phyloP scores from a whole-genome alignment of 1,140 invertebrate genomes.

The Zeugodacus cucurbitae region DNA sequence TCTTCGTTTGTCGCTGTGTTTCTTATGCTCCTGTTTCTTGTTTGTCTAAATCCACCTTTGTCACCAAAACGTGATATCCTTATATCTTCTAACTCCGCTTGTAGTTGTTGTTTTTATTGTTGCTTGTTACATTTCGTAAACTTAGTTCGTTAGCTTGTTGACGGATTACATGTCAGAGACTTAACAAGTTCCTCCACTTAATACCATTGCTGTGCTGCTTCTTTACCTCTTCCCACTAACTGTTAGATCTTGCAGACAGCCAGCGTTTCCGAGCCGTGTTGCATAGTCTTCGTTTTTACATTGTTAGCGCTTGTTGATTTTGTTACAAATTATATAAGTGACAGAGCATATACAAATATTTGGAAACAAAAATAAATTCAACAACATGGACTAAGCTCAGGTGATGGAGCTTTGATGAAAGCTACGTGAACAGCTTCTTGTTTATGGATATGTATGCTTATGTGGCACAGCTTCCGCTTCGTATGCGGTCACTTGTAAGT shows the following conservation, averaged over 20 bases:
- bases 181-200: neutral
- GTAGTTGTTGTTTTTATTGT: neutral
- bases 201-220: neutral
- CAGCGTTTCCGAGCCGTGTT: neutral
- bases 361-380: neutral
- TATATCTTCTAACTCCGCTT: neutral
- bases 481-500: neutral
- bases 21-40: neutral
- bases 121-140: neutral
- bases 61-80: slow-evolving; percentile 15
- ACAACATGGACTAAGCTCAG: neutral
- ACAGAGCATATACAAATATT: neutral
- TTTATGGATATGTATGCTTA: neutral
- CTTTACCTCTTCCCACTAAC: neutral
- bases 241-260: neutral
- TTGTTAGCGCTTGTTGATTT: neutral
- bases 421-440: neutral
- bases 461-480: neutral
- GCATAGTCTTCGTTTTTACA: neutral
- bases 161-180: slow-evolving; percentile 35
- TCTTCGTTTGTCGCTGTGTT: neutral
- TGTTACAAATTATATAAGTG: neutral
- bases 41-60: neutral
- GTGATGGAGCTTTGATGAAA: neutral
- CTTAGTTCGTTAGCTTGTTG: slow-evolving; percentile 27